phyloP scores from a whole-genome alignment of 2,888 invertebrate species.

The Gandaritis pyraliata region DNA sequence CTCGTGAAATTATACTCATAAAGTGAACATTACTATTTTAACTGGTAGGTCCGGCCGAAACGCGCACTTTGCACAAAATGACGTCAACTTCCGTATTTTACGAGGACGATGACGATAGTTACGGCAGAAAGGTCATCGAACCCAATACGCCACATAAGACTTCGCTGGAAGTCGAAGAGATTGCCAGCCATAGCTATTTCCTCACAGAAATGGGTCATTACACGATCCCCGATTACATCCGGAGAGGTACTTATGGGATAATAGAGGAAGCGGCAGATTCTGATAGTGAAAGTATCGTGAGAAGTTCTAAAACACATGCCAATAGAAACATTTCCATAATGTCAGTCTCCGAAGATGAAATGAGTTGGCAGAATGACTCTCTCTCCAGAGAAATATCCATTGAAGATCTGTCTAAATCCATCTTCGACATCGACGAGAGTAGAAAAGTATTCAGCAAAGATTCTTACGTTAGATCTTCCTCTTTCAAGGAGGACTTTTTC shows the following conservation, averaged over 20 bases:
- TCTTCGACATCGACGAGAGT: conserved; percentile 79
- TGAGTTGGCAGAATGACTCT: conserved; percentile 81
- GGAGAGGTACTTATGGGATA: conserved; percentile 76
- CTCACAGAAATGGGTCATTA: conserved; percentile 81
- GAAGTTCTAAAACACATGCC: conserved; percentile 58
- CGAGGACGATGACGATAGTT: conserved; percentile 76
- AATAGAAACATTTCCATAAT: conserved; percentile 87
- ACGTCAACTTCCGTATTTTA: conserved; percentile 85
- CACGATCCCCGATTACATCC: conserved; percentile 71
- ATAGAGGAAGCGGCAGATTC: conserved; percentile 83
- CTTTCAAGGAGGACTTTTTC: conserved; percentile 78
- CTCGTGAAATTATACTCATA: conserved; percentile 47
- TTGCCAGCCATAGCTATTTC: conserved; percentile 85
- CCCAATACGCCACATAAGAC: conserved; percentile 81
- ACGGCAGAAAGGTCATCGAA: conserved; percentile 66
- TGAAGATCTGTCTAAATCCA: conserved; percentile 82
- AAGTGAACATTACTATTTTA: conserved; percentile 77
- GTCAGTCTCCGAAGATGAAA: conserved; percentile 87
- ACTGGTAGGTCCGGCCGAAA: conserved; percentile 87
- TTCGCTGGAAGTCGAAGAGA: conserved; percentile 85
- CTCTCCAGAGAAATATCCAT: conserved; percentile 84
- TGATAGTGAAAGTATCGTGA: conserved; percentile 72
- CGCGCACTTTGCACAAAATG: conserved; percentile 87
- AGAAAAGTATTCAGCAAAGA: conserved; percentile 81
- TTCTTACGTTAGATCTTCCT: conserved; percentile 73